Evolutionary conservation across 2,113 vertebrate species (phyloP), one percentile per base, ranked within the genome.

Genomic region (Ochotona curzoniae): DNA sequence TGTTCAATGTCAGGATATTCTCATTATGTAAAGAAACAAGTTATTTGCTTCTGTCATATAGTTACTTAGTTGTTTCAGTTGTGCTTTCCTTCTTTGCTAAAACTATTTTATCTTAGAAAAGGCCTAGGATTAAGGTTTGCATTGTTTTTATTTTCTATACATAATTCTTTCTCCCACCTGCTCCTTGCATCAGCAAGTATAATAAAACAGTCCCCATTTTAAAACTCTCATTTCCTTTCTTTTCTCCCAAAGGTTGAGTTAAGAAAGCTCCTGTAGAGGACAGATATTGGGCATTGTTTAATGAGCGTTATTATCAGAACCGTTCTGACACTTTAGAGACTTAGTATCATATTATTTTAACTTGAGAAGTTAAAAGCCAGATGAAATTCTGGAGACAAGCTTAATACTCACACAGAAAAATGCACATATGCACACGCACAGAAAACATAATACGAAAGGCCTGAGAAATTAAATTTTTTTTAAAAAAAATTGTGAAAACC

Each of bases 61-160:
- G 32, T n/a, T 79, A 9, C 35, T 54, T 75, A 38, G 17, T 60
- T 90, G 9, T 30, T 86, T 91, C 28, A 71, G n/a, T 49, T 87
- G 38, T 71, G 38, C 71, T 89, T 86, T 82, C 57, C 20, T 90
- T 76, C n/a, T 88, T 83, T 82, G 90, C 61, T 23, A 78, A 76
- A 64, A 82, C 78, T 35, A 80, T 57, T 73, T 96, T 84, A 90
- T 30, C 49, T 88, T 87, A 63, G 38, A 87, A 78, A 78, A 20
- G 35, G 23, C 9, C 32, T 73, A 90, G 51, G 4, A 76, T 54
- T 74, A 25, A 21, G 18, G 17, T 23, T 73, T 93, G 12, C 23
- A 28, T 44, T 76, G 21, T 82, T 78, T 78, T 85, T 95, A 14
- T 89, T 75, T 69, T 30, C 13, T 78, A 35, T 12, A 60, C 23